Percentiles rank a stretch among this genome's conserved stretches.
phyloP scores from a whole-genome alignment of 2,888 invertebrate species.

The Cacoxenus indagator region DNA sequence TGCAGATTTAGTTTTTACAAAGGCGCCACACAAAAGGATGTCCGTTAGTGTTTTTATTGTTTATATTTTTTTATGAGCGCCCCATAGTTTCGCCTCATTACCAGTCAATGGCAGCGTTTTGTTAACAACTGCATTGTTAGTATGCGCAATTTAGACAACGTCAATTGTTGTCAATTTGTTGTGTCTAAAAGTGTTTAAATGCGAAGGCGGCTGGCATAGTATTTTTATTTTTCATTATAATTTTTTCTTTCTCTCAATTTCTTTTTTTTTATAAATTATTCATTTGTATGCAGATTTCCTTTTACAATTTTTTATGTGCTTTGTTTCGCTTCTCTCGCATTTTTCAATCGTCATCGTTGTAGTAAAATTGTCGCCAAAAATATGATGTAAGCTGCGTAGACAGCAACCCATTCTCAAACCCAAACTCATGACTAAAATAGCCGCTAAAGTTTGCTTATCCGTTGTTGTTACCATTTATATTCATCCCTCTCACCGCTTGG shows the following conservation, averaged over 20 bases:
- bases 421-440: neutral
- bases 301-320: neutral
- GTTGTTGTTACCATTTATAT: slow-evolving; percentile 8
- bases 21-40: neutral
- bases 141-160: slow-evolving; percentile 9
- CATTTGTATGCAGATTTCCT: neutral
- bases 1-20: neutral
- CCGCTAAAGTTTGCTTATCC: slow-evolving; percentile 7
- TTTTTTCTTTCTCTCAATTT: slow-evolving; percentile 28
- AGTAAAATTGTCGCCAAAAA: slow-evolving; percentile 14
- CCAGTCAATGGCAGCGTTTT: neutral
- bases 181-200: slow-evolving; percentile 1
- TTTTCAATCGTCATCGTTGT: neutral
- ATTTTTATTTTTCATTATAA: slow-evolving; percentile 34
- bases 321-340: slow-evolving; percentile 43
- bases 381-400: slow-evolving; percentile 53
- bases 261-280: neutral
- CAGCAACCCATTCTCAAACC: neutral
- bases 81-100: neutral
- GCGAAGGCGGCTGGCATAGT: neutral
- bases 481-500: neutral
- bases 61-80: slow-evolving; percentile 42
- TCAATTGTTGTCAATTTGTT: slow-evolving; percentile 43
- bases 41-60: slow-evolving; percentile 38
- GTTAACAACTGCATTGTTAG: slow-evolving; percentile 17